A percentile compares a stretch with the other conserved stretches of the same genome.
Conservation (phyloP, 2,888 invertebrate species). For the Sicus ferrugineus region DNA sequence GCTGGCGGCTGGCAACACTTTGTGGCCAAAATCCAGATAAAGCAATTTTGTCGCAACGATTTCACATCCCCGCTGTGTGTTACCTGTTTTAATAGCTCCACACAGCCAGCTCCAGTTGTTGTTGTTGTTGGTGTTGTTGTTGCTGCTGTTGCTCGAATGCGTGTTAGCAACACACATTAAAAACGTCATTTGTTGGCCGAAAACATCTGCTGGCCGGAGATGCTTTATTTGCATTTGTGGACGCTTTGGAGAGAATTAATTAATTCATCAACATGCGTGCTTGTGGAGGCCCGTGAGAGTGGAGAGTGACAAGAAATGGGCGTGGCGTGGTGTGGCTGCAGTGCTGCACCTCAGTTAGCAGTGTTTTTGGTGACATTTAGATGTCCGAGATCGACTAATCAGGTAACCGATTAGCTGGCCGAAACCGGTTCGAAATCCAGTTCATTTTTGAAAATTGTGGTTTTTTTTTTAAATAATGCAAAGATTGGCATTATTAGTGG, state of each 20-base stretch:
- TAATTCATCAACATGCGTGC: conserved; percentile 61
- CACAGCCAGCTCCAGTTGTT: neutral
- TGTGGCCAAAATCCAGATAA: neutral
- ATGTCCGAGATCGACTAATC: neutral
- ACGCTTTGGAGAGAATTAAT: conserved; percentile 60
- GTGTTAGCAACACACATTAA: conserved; percentile 39
- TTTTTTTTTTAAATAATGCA: too few relatives aligned
- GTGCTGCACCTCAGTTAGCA: neutral
- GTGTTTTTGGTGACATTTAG: neutral
- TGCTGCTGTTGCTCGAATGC: conserved; percentile 8
- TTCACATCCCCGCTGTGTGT: neutral
- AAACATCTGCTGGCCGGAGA: neutral
- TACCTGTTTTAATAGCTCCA: conserved; percentile 24
- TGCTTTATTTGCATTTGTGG: conserved; percentile 27
- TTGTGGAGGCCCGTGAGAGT: neutral
- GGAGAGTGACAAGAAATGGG: neutral
- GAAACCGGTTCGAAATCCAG: neutral
- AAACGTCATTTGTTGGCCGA: conserved; percentile 39
- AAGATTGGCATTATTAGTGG: too few relatives aligned
- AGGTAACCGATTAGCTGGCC: neutral
- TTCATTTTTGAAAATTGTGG: too few relatives aligned
- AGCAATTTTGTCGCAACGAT: neutral
- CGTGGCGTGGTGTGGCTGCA: neutral
- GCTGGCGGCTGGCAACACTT: conserved; percentile 18
- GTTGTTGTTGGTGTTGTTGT: neutral